A percentile compares a stretch with the other conserved stretches of the same genome.
These are phyloP conservation scores for Acipenser oxyrinchus DNA, from an alignment of 2,797 vertebrate genomes.

Conservation along the genomic window DNA sequence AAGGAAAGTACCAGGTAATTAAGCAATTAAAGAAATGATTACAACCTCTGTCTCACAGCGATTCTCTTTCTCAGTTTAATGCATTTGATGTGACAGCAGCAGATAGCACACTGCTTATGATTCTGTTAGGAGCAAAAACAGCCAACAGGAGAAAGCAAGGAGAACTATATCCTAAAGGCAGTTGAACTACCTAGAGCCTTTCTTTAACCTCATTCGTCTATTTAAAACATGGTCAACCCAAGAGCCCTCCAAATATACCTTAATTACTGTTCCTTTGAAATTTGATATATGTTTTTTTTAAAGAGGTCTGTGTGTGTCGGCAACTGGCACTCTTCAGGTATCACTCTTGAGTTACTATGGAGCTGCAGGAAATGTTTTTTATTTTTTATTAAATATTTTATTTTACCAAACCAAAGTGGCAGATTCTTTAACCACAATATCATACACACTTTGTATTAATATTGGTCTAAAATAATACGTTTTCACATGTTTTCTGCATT, in stretches of 20 bases:
- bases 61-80: neutral
- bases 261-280: constrained; percentile 55
- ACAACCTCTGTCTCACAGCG: neutral
- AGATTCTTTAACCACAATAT: neutral
- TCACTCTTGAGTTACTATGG: too few species aligned
- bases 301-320: constrained; percentile 41
- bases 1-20: neutral
- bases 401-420: neutral
- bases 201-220: constrained; percentile 41
- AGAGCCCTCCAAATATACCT: constrained; percentile 43
- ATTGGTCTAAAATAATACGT: too few species aligned
- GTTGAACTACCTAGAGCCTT: constrained; percentile 41
- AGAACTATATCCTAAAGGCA: constrained; percentile 48
- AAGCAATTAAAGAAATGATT: constrained; percentile 3
- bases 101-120: constrained; percentile 18
- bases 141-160: constrained; percentile 33
- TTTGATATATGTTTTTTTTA: constrained; percentile 47
- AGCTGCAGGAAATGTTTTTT: constrained; percentile 24
- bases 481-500: too few species aligned
- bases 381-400: constrained; percentile 27
- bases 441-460: too few species aligned
- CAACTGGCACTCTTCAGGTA: constrained; percentile 40
- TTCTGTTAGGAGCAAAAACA: constrained; percentile 24
- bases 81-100: constrained; percentile 19
- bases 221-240: constrained; percentile 49